Percentiles rank a stretch among this genome's conserved stretches.
phyloP scores from a whole-genome alignment of 2,888 invertebrate genomes.

The Rhopalosiphum nymphaeae region DNA sequence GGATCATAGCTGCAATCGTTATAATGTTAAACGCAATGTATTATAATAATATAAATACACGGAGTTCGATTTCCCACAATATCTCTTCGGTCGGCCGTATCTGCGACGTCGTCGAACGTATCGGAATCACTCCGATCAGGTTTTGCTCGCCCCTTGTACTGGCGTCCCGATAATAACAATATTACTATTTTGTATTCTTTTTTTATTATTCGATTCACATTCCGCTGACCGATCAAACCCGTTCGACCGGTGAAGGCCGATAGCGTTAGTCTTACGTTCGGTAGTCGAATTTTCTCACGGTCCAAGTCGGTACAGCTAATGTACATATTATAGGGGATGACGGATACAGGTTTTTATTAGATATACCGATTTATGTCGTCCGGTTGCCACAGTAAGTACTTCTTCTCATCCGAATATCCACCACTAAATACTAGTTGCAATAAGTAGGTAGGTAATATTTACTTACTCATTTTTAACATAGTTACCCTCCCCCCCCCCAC shows the following conservation, averaged over 20 bases:
- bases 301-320: background rate
- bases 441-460: background rate
- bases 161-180: slow-evolving; percentile 6
- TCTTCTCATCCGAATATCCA: background rate
- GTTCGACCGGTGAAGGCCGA: slow-evolving; percentile 49
- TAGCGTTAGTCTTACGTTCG: slow-evolving; percentile 8
- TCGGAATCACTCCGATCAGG: slow-evolving; percentile 47
- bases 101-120: slow-evolving; percentile 16
- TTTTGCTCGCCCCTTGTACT: slow-evolving; percentile 20
- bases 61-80: slow-evolving; percentile 60
- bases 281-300: slow-evolving; percentile 35
- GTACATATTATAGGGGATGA: background rate
- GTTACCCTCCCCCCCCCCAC: background rate
- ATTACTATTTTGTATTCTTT: slow-evolving; percentile 7
- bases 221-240: slow-evolving; percentile 49
- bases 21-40: background rate
- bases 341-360: slow-evolving; percentile 27
- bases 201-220: background rate
- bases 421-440: background rate
- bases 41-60: background rate
- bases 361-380: background rate
- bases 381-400: background rate
- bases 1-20: slow-evolving; percentile 2
- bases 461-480: background rate
- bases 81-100: background rate